Evolutionary conservation across 2,888 invertebrate genomes (phyloP), one percentile per base, ranked within the genome.

Genomic region (Troides aeacus): DNA sequence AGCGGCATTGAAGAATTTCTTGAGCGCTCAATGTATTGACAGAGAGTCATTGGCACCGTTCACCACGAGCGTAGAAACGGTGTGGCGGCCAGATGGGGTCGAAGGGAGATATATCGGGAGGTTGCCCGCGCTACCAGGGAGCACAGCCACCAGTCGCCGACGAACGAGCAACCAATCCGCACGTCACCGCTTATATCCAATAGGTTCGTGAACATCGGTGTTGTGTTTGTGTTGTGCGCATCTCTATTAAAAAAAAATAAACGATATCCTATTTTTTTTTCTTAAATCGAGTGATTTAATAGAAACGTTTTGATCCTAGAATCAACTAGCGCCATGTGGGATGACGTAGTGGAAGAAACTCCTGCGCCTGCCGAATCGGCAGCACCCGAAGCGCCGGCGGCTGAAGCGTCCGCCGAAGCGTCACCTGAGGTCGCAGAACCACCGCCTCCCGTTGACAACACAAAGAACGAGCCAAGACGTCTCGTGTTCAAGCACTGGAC

Each of bases 401-500:
- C 86, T 74, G 90, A 84, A 72, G 50, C 72, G 66, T 81, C 80
- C 1, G 86, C 80, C 18, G 93, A 84, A 57, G 90, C 86, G 61
- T 86, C 84, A 46, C 85, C 87, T 10, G 93, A 85, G 66, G 90
- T 81, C 57, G 93, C 91, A 2, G 93, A 90, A 63, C 89, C 86
- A 2, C 91, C 87, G 3, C 87, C 85, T 30, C 87, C 92, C 7
- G 93, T 88, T 69, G 82, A 79, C 71, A 83, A 92, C 72, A 82
- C 83, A 72, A 81, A 81, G 84, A 93, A 87, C 84, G 93, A 94
- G 77, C 95, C 95, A 76, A 95, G 94, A 78, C 94, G 95, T 78
- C 93, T 96, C 68, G 92, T 96, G 74, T 96, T 95, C 90, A 95
- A 94, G 83, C 97, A 97, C 83, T 97, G 97, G 97, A 96, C 96